phyloP scores from a whole-genome alignment of 2,113 vertebrate species.

The Nycticebus coucang region DNA sequence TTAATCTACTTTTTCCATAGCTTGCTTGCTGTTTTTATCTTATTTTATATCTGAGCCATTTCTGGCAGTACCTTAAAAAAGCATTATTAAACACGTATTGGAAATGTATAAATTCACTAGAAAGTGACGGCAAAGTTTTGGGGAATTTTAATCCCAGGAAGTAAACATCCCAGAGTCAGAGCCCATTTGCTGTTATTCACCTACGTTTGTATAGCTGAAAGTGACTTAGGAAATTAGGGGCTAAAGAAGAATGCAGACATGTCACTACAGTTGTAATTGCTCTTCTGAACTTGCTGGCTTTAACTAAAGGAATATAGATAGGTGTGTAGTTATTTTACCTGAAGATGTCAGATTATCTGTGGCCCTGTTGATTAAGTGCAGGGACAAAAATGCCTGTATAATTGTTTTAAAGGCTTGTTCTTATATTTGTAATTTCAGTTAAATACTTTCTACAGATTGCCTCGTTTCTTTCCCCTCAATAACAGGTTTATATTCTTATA shows the following conservation, averaged over 20 bases:
- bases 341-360: neutral
- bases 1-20: constrained; percentile 45
- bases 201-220: constrained; percentile 7
- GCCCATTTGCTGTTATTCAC: neutral
- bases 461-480: neutral
- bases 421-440: constrained; percentile 49
- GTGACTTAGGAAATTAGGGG: constrained; percentile 9
- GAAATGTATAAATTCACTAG: constrained; percentile 54
- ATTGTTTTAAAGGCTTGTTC: constrained; percentile 42
- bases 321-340: constrained; percentile 11
- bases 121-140: constrained; percentile 55
- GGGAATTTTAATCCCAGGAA: constrained; percentile 36
- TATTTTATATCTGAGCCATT: constrained; percentile 54
- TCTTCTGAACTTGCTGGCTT: constrained; percentile 31
- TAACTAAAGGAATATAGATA: constrained; percentile 33
- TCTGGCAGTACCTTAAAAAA: constrained; percentile 41
- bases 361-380: constrained; percentile 36
- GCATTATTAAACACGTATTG: constrained; percentile 22
- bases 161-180: neutral
- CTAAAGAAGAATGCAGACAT: neutral
- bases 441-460: neutral
- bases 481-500: constrained; percentile 38
- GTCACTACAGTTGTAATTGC: neutral
- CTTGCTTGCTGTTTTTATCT: constrained; percentile 36
- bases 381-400: neutral